phyloP scores from a whole-genome alignment of 2,113 vertebrate species.

The Fregetta grallaria region DNA sequence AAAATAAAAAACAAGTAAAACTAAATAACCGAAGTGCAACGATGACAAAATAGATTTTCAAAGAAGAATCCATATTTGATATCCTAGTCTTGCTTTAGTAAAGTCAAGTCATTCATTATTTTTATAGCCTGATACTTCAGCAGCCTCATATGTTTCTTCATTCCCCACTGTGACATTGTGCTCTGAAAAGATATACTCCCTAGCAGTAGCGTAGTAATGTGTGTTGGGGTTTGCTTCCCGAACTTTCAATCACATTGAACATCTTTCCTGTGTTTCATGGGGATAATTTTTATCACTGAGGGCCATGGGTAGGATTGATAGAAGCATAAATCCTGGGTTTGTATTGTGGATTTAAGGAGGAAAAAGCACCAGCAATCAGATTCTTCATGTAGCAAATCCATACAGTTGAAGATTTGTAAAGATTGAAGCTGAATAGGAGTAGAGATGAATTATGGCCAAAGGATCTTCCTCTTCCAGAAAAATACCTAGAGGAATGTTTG shows the following conservation, averaged over 20 bases:
- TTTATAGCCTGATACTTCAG: neutral
- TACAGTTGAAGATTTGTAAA: neutral
- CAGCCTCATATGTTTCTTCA: neutral
- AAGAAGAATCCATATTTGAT: neutral
- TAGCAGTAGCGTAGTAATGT: neutral
- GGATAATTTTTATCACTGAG: neutral
- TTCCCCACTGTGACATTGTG: neutral
- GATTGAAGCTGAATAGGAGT: neutral
- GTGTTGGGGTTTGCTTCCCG: neutral
- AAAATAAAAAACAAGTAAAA: neutral
- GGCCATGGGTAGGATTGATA: neutral
- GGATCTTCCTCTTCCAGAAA: neutral
- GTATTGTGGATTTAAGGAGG: neutral
- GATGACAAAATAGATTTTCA: neutral
- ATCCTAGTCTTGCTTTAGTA: neutral
- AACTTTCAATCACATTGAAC: neutral
- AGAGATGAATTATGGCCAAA: neutral
- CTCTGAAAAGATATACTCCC: neutral
- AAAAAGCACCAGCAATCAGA: neutral
- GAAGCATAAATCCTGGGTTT: neutral
- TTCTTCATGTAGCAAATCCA: neutral
- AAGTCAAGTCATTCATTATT: neutral
- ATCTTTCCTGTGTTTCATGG: neutral
- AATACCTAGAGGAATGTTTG: neutral
- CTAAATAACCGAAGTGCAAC: neutral